A percentile compares a stretch with the other conserved stretches of the same genome.
Evolutionary conservation across 2,797 vertebrate species (phyloP).

Genomic region (Coregonus ussuriensis): DNA sequence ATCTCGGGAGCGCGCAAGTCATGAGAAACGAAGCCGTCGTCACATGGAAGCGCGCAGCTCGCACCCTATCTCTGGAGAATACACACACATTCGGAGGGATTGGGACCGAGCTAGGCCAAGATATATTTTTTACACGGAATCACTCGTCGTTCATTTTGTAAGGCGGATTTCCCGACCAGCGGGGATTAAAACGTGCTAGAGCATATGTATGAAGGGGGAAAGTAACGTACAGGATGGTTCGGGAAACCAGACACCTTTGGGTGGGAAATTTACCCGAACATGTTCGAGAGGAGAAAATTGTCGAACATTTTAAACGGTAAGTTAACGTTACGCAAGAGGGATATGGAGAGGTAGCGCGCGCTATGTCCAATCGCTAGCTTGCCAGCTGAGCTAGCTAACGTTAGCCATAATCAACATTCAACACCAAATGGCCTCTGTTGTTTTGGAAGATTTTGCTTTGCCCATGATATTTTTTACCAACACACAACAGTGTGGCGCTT

Average conservation of each 20-base stretch:
- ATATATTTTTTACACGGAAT: slow-evolving; percentile 57
- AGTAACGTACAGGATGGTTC: slow-evolving; percentile 89
- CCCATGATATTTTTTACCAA: background rate
- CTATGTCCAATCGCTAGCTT: slow-evolving; percentile 43
- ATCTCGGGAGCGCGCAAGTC: slow-evolving; percentile 52
- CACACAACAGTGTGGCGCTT: too few relatives aligned
- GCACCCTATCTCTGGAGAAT: slow-evolving; percentile 37
- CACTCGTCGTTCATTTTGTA: slow-evolving; percentile 74
- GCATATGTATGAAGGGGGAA: slow-evolving; percentile 75
- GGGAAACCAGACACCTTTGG: slow-evolving; percentile 99
- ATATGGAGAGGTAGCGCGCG: slow-evolving; percentile 49
- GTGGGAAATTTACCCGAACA: slow-evolving; percentile 99
- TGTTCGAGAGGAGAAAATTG: slow-evolving; percentile 98
- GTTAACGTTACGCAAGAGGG: slow-evolving; percentile 81
- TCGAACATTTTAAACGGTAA: slow-evolving; percentile 99
- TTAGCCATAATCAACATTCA: background rate
- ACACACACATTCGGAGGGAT: slow-evolving; percentile 35
- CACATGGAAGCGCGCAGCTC: slow-evolving; percentile 63
- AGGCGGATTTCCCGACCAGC: slow-evolving; percentile 71
- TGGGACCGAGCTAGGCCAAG: slow-evolving; percentile 52
- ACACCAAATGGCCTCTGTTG: background rate
- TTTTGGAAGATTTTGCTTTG: background rate
- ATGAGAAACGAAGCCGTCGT: slow-evolving; percentile 41
- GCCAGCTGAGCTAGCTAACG: slow-evolving; percentile 27
- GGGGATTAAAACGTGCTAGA: slow-evolving; percentile 70